Evolutionary conservation across 35 echinoderm and acorn worm species (phyloP), one percentile per base, ranked within the genome.

Genomic region (Heliocidaris tuberculata): DNA sequence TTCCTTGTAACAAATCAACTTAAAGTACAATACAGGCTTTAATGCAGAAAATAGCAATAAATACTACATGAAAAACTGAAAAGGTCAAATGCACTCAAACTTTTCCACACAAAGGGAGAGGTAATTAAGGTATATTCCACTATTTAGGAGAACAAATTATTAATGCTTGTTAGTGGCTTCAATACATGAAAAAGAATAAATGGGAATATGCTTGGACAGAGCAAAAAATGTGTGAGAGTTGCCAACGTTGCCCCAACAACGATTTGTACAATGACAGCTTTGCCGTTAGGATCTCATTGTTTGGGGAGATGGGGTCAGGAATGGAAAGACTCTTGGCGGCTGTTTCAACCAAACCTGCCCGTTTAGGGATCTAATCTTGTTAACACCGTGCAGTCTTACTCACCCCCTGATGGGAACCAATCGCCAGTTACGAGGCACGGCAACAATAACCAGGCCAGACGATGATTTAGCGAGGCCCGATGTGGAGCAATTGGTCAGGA

Each of bases 391-490:
- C 91, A 93, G 91, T 13, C 31, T 93, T 93, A 93, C 91, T 93
- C 91, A 93, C 91, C 91, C 91, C 91, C 91, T 93, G 91, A 93
- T 93, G 91, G 7, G 91, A 31, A 24, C 47, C n/a, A 50, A 89
- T 5, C 87, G 31, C 31, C 31, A 89, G 24, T 21, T 31, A 89
- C 31, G 87, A 89, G 47, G 31, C 31, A 48, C 87, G 7, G 87
- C 87, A 89, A 89, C 87, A 89, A 89, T 89, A 89, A 89, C 87
- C 87, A 89, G 87, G 87, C 87, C 87, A 89, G 87, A 24, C 13
- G 11, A 48, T 42, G 87, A 47, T 48, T 32, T 32, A 89, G 31
- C 21, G 5, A 47, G 32, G 87, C 87, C 31, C 31, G 12, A 47
- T 1, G 24, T 32, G 17, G 12, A 16, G 31, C 31, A 29, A 48